phyloP scores from a whole-genome alignment of 2,797 vertebrate genomes.

The Harpagifer antarcticus region DNA sequence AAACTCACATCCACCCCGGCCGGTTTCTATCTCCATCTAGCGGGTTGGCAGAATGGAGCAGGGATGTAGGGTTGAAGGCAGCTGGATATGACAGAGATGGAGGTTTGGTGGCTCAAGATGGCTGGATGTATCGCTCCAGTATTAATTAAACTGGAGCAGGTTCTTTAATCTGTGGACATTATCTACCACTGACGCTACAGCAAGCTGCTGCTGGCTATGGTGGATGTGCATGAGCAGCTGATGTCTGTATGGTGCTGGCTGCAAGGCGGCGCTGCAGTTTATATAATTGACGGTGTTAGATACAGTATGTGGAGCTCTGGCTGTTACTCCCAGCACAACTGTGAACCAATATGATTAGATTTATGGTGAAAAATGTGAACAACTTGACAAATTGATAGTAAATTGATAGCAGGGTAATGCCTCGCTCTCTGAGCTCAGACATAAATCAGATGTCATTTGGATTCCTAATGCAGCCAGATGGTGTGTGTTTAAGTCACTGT shows the following conservation, averaged over 20 bases:
- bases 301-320: constrained; percentile 33
- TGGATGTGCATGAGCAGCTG: constrained; percentile 57
- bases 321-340: constrained; percentile 47
- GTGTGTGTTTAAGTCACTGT: constrained; percentile 67
- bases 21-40: constrained; percentile 56
- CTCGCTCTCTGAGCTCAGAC: constrained; percentile 48
- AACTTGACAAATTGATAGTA: constrained; percentile 69
- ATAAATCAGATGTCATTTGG: constrained; percentile 73
- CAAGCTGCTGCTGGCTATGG: constrained; percentile 70
- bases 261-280: constrained; percentile 33
- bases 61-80: constrained; percentile 40
- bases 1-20: constrained; percentile 48
- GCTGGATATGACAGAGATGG: constrained; percentile 34
- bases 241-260: constrained; percentile 64
- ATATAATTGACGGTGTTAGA: constrained; percentile 51
- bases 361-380: constrained; percentile 61
- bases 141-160: constrained; percentile 73
- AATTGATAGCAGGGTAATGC: constrained; percentile 69
- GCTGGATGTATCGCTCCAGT: constrained; percentile 46
- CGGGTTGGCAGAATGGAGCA: constrained; percentile 34
- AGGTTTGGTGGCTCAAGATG: constrained; percentile 52
- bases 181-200: constrained; percentile 60
- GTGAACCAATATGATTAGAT: constrained; percentile 64
- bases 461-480: constrained; percentile 74
- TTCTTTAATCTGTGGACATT: constrained; percentile 68